Conservation (phyloP, 2,888 invertebrate genomes). For the Acrocyrtus sp. region DNA sequence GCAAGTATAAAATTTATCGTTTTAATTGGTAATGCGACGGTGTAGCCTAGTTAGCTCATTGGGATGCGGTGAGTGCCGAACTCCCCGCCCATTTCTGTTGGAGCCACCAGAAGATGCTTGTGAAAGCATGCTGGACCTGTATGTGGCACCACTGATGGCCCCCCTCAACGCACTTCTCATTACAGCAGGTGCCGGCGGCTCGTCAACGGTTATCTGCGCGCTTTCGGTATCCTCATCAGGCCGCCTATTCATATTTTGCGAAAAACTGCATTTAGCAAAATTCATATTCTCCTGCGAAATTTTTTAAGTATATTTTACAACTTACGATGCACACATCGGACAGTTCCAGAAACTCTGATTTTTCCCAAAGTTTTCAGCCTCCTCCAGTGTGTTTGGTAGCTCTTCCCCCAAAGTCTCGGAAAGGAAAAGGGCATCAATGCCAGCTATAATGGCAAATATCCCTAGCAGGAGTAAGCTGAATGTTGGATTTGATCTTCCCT, state of each 20-base stretch:
- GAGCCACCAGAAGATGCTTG: conserved; percentile 32
- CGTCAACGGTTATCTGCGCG: no score
- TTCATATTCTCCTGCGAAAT: no score
- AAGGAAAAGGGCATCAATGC: conserved; percentile 78
- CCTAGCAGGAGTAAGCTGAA: conserved; percentile 84
- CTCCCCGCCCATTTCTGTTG: background rate
- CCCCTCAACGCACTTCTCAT: conserved; percentile 74
- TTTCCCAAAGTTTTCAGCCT: conserved; percentile 86
- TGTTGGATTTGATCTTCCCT: conserved; percentile 77
- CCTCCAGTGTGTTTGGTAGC: conserved; percentile 85
- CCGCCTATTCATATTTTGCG: no score
- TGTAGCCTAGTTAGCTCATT: conserved; percentile 41
- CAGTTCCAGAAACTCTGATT: conserved; percentile 84
- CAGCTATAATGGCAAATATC: conserved; percentile 78
- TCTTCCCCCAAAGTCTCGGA: conserved; percentile 89
- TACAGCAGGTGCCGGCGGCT: conserved; percentile 57
- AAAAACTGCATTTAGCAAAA: no score
- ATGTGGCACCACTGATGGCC: conserved; percentile 74
- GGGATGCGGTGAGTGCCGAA: conserved; percentile 20
- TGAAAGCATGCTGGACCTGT: conserved; percentile 70
- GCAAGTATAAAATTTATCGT: no score
- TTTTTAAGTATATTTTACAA: background rate
- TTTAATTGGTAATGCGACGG: conserved; percentile 40
- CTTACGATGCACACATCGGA: conserved; percentile 67
- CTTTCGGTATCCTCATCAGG: no score